phyloP scores from a whole-genome alignment of 2,797 vertebrate genomes.

The Rhabdomys pumilio region DNA sequence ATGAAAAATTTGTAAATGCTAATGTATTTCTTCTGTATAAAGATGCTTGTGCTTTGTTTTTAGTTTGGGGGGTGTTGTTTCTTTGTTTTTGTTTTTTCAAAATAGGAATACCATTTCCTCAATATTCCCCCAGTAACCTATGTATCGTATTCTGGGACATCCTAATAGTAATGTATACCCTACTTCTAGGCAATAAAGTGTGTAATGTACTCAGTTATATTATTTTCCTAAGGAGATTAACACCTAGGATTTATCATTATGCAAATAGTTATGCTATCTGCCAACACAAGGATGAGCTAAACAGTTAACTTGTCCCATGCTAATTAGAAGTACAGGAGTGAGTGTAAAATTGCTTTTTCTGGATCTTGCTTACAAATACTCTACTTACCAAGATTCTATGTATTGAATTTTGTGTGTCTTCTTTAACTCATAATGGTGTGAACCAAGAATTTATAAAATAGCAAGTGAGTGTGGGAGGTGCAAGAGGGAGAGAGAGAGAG shows the following conservation, averaged over 20 bases:
- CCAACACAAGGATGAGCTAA: neutral
- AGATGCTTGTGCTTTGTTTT: neutral
- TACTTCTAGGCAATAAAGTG: constrained; percentile 36
- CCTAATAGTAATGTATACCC: neutral
- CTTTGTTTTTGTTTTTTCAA: neutral
- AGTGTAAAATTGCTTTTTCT: neutral
- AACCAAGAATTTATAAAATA: constrained; percentile 72
- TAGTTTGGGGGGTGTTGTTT: neutral
- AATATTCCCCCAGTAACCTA: constrained; percentile 54
- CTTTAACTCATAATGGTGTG: constrained; percentile 70
- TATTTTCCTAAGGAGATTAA: constrained; percentile 47
- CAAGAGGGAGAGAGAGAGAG: neutral
- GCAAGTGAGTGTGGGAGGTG: neutral
- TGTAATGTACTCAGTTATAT: constrained; percentile 26
- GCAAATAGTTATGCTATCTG: neutral
- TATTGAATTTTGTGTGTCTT: constrained; percentile 47
- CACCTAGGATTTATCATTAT: neutral
- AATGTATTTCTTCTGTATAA: constrained; percentile 9
- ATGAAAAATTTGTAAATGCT: constrained; percentile 51
- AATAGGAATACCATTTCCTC: constrained; percentile 56
- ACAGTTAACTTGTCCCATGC: neutral
- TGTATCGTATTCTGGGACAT: constrained; percentile 13
- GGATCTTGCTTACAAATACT: neutral
- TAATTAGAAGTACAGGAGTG: neutral
- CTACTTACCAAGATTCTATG: constrained; percentile 49